Percentiles rank a stretch among this genome's conserved stretches.
Evolutionary conservation across 2,888 invertebrate species (phyloP).

Genomic region (Dicranocentrus wangi): DNA sequence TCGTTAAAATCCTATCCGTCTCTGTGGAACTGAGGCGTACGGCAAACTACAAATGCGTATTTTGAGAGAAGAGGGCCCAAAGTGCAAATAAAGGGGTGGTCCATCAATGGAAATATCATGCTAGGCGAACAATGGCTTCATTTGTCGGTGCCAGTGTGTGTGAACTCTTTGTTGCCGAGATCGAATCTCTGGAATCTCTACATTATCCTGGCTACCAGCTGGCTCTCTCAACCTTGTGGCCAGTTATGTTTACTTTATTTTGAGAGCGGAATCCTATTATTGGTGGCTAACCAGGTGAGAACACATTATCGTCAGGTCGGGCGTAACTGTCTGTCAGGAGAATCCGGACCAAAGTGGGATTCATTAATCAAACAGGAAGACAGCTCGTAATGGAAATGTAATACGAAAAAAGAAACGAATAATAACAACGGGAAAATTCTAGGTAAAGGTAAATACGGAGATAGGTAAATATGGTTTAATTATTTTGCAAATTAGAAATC

Average conservation of each 20-base stretch:
- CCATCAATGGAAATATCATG: not conserved
- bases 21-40: not conserved
- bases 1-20: conserved; percentile 51
- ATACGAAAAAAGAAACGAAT: not conserved
- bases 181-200: not conserved
- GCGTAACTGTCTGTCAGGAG: not conserved
- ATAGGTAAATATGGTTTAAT: not conserved
- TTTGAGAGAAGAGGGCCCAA: not conserved
- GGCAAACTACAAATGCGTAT: no score
- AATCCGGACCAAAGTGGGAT: not conserved
- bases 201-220: not conserved
- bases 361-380: conserved; percentile 1
- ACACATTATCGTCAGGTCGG: not conserved
- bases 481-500: not conserved
- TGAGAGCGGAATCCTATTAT: conserved; percentile 29
- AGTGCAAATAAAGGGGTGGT: not conserved
- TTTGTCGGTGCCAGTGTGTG: not conserved
- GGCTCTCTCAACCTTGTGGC: not conserved
- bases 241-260: conserved; percentile 11
- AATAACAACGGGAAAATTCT: no score
- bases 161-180: not conserved
- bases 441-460: no score
- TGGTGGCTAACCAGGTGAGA: conserved; percentile 22
- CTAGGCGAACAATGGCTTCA: not conserved
- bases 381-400: not conserved